Percentiles rank a stretch among this genome's conserved stretches.
Evolutionary conservation across 2,888 invertebrate genomes (phyloP).

Genomic region (Cephus nigrinus): DNA sequence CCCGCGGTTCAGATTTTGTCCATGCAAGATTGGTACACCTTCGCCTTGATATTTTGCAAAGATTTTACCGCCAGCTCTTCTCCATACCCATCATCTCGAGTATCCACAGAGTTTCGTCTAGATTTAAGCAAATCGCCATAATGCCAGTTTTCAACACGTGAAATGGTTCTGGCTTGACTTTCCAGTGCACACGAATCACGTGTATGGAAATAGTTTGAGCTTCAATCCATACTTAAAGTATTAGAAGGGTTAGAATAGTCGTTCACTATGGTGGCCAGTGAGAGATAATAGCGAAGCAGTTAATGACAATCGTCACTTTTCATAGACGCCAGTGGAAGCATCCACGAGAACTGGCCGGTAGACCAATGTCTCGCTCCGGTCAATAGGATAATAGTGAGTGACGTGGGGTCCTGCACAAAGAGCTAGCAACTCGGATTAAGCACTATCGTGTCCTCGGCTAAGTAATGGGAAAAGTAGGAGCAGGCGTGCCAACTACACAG

Average conservation of each 20-base stretch:
- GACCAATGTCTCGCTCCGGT: not conserved
- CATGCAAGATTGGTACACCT: not conserved
- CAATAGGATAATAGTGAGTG: not conserved
- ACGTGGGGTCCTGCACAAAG: not conserved
- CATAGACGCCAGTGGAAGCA: not conserved
- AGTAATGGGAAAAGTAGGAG: not conserved
- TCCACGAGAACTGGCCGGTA: not conserved
- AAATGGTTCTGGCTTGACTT: not conserved
- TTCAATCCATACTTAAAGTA: not conserved
- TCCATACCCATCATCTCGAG: not conserved
- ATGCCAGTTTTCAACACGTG: not conserved
- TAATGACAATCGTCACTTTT: not conserved
- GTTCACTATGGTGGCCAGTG: not conserved
- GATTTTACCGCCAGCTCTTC: not conserved
- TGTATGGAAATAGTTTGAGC: not conserved
- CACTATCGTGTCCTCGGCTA: not conserved
- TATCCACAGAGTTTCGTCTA: not conserved
- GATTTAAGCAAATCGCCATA: not conserved
- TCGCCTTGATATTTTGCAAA: not conserved
- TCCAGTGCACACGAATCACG: not conserved
- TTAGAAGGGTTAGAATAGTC: not conserved
- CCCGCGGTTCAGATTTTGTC: not conserved
- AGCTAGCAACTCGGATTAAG: not conserved
- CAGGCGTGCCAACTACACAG: not conserved
- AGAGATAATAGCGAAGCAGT: not conserved